These are phyloP conservation scores for Pomatostomus ruficeps DNA, from an alignment of 2,113 vertebrate species.

Conservation along the genomic window DNA sequence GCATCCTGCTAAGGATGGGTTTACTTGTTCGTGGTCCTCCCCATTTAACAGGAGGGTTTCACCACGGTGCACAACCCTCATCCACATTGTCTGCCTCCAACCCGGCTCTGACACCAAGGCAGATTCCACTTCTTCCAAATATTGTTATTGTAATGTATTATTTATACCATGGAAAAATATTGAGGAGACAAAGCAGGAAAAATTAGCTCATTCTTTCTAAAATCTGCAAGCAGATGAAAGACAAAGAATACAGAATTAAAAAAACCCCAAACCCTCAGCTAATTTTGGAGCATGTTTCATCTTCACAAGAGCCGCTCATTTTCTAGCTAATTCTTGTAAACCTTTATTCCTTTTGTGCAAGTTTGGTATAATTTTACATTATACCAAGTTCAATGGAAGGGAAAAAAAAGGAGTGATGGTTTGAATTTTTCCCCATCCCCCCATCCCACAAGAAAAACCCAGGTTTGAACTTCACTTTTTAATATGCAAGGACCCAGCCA, in stretches of 20 bases:
- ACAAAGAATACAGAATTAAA: background rate
- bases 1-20: background rate
- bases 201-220: conserved; percentile 5
- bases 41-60: background rate
- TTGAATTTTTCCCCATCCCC: conserved; percentile 7
- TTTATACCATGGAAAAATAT: background rate
- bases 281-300: conserved; percentile 35
- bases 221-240: background rate
- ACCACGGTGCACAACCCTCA: accelerated
- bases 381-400: background rate
- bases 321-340: conserved; percentile 27
- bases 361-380: background rate
- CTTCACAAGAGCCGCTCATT: conserved; percentile 16
- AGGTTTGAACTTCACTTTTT: conserved; percentile 32
- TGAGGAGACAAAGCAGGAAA: background rate
- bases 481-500: conserved; percentile 43
- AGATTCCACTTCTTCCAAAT: background rate
- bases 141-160: background rate
- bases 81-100: background rate
- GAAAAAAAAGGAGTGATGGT: background rate
- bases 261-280: background rate
- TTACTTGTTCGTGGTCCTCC: accelerated
- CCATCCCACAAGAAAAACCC: background rate
- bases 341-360: background rate
- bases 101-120: background rate